These are phyloP conservation scores for Alcedo atthis DNA, from an alignment of 2,797 vertebrate genomes.

Conservation along the genomic window DNA sequence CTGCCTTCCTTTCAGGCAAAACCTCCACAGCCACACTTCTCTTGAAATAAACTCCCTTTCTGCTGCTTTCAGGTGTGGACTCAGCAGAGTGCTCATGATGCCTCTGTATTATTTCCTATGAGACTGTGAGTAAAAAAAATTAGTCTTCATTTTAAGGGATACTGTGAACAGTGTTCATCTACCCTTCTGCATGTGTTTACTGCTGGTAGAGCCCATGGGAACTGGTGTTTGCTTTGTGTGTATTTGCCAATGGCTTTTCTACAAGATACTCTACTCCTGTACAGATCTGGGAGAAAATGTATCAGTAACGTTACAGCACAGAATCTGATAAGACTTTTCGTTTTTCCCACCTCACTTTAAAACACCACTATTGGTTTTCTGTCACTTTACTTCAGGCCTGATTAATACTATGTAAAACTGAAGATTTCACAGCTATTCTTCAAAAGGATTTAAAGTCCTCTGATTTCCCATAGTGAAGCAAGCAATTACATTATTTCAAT, in stretches of 20 bases:
- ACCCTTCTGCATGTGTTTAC: background rate
- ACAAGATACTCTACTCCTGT: background rate
- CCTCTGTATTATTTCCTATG: background rate
- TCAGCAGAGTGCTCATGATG: background rate
- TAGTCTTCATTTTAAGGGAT: background rate
- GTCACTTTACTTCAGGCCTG: slow-evolving; percentile 67
- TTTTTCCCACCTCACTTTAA: slow-evolving; percentile 38
- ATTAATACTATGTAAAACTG: slow-evolving; percentile 73
- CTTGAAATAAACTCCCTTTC: background rate
- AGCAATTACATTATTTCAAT: slow-evolving; percentile 67
- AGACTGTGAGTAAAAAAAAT: background rate
- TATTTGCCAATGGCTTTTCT: background rate
- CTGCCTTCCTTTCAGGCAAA: background rate
- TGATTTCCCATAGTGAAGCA: slow-evolving; percentile 61
- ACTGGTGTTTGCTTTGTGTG: background rate
- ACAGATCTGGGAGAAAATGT: background rate
- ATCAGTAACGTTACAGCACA: background rate
- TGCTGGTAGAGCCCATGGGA: background rate
- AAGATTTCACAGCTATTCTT: slow-evolving; percentile 64
- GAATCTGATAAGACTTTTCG: slow-evolving; percentile 20
- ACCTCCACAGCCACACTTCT: background rate
- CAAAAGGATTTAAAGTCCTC: slow-evolving; percentile 64
- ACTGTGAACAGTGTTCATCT: background rate
- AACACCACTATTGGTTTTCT: slow-evolving; percentile 70
- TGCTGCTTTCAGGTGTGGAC: background rate